phyloP scores from a whole-genome alignment of 2,113 vertebrate species.

The Cochlearius cochlearius region DNA sequence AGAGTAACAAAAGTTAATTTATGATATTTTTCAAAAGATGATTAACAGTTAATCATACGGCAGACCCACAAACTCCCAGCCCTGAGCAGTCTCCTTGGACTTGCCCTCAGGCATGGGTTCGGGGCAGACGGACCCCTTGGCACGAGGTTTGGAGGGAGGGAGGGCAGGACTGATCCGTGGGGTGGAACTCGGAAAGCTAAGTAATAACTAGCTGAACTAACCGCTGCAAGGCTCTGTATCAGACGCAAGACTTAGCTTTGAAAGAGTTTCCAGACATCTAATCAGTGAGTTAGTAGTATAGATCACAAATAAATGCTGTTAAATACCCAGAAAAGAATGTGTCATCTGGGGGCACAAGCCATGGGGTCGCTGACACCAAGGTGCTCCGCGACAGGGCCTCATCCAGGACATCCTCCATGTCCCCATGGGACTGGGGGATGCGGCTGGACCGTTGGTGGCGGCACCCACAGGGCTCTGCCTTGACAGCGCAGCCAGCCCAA shows the following conservation, averaged over 20 bases:
- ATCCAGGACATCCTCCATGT: not conserved
- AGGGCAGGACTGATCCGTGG: not conserved
- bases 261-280: not conserved
- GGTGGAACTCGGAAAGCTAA: not conserved
- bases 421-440: not conserved
- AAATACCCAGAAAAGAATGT: not conserved
- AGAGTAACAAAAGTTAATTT: accelerated
- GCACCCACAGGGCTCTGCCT: not conserved
- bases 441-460: accelerated
- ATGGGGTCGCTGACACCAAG: accelerated
- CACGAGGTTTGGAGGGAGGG: not conserved
- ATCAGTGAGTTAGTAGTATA: accelerated
- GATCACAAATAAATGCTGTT: accelerated
- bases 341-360: not conserved
- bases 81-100: accelerated
- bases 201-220: not conserved
- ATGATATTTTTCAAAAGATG: not conserved
- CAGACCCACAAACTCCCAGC: not conserved
- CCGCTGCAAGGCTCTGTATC: not conserved
- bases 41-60: not conserved
- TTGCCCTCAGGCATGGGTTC: not conserved
- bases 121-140: not conserved
- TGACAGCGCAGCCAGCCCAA: not conserved
- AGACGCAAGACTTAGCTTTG: not conserved
- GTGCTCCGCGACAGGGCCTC: not conserved